Evolutionary conservation across 2,797 vertebrate genomes (phyloP).

Genomic region (Tragelaphus eurycerus): DNA sequence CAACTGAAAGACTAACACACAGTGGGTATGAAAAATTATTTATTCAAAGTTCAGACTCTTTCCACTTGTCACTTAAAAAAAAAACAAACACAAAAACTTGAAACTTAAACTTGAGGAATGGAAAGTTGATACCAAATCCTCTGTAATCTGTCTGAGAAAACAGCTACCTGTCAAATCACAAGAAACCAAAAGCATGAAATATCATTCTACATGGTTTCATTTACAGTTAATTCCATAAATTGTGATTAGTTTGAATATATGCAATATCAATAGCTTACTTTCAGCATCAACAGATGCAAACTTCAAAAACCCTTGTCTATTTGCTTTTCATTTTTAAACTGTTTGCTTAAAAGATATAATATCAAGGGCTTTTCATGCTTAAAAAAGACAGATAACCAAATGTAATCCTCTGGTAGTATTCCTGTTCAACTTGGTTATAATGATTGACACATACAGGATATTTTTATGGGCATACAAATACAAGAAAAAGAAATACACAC

Average conservation of each 20-base stretch:
- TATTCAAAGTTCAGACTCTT: not conserved
- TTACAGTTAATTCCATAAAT: constrained; percentile 37
- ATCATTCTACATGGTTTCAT: not conserved
- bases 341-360: constrained; percentile 30
- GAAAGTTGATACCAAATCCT: constrained; percentile 19
- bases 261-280: constrained; percentile 34
- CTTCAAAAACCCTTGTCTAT: constrained; percentile 50
- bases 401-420: not conserved
- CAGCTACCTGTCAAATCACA: constrained; percentile 35
- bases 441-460: not conserved
- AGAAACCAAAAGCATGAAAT: constrained; percentile 38
- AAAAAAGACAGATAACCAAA: not conserved
- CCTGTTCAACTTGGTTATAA: not conserved
- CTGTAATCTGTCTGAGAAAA: constrained; percentile 21
- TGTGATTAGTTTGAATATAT: constrained; percentile 38
- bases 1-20: not conserved
- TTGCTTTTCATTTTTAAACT: constrained; percentile 64
- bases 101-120: not conserved
- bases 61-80: constrained; percentile 1
- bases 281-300: constrained; percentile 42
- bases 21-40: not conserved
- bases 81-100: not conserved
- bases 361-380: not conserved
- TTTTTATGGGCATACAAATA: not conserved
- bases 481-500: not conserved